A percentile compares a stretch with the other conserved stretches of the same genome.
These are phyloP conservation scores for Varroa destructor DNA, from an alignment of 1,140 invertebrate genomes.

Conservation along the genomic window DNA sequence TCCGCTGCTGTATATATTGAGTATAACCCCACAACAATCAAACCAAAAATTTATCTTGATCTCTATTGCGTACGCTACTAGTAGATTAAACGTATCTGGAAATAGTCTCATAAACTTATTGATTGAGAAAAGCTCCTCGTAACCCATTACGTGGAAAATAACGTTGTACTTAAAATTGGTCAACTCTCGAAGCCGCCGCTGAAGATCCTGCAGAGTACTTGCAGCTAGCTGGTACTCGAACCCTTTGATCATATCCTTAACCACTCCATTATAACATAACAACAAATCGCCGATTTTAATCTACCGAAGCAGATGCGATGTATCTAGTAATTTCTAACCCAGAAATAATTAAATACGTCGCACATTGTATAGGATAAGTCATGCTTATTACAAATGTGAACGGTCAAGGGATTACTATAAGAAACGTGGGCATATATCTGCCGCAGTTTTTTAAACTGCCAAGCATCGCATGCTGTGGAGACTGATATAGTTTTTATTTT, in stretches of 20 bases:
- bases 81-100: background rate
- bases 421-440: no score
- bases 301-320: background rate
- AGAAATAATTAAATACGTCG: no score
- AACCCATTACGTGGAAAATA: constrained; percentile 8
- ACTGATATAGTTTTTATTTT: no score
- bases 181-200: background rate
- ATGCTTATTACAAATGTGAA: no score
- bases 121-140: constrained; percentile 23
- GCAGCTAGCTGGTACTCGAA: constrained; percentile 16
- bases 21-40: no score
- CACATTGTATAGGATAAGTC: background rate
- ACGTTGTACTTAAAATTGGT: constrained; percentile 8
- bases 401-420: no score
- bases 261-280: background rate
- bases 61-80: background rate
- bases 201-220: background rate
- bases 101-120: constrained; percentile 20
- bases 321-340: no score
- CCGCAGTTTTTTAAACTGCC: no score
- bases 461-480: no score
- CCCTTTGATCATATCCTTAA: constrained; percentile 15
- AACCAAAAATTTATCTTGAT: background rate
- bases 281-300: background rate
- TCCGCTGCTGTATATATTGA: no score